These are phyloP conservation scores for Naja naja DNA, from an alignment of 2,113 vertebrate genomes.

Conservation along the genomic window DNA sequence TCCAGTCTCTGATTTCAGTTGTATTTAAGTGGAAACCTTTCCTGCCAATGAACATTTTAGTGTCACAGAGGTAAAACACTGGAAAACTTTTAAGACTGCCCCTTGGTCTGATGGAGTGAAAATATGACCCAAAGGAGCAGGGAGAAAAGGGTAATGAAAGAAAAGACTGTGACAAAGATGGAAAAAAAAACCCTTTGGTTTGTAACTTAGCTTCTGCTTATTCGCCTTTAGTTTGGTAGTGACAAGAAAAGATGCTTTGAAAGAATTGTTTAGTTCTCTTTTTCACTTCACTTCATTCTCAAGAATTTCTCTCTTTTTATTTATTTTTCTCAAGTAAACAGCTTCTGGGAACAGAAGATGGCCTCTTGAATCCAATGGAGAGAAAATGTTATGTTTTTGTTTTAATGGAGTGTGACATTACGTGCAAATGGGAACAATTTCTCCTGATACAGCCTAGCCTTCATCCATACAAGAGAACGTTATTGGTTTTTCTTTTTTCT, in stretches of 20 bases:
- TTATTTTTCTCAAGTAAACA: conserved; percentile 3
- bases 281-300: conserved; percentile 2
- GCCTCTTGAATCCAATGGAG: background rate
- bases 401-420: background rate
- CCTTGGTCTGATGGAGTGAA: conserved; percentile 17
- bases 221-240: conserved; percentile 15
- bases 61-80: background rate
- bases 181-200: conserved; percentile 35
- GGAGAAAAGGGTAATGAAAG: background rate
- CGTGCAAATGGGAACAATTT: background rate
- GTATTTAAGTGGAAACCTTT: background rate
- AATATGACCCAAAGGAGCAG: background rate
- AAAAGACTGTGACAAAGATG: background rate
- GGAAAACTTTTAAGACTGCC: background rate
- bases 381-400: background rate
- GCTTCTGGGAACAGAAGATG: background rate
- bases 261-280: background rate
- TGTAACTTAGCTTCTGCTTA: background rate
- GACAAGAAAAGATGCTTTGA: background rate
- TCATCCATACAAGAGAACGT: background rate
- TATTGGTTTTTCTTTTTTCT: background rate
- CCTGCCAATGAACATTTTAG: background rate
- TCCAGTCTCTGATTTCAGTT: background rate
- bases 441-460: background rate
- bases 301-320: background rate